Base-by-base conservation (phyloP, 2,888 invertebrate species). In the Germaria angustata region DNA sequence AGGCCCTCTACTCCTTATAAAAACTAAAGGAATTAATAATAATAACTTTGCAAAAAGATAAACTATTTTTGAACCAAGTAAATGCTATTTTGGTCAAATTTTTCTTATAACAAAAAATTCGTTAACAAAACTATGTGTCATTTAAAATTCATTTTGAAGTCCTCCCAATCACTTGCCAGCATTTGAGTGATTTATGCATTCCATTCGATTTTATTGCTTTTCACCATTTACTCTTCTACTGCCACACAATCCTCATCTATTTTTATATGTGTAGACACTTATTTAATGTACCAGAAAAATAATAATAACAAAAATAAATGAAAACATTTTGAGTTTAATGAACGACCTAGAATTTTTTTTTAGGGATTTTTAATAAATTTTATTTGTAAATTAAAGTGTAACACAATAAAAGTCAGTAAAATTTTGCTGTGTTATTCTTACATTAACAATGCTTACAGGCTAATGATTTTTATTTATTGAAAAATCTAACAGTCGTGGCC, bases 141-240 rank as follows among this genome's bases (percentile, higher is more conserved):
- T 39, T 24, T 59, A 9, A 39, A 59, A 17, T 66, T 20, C 8
- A 28, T 28, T 53, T n/a, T 2, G 17, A 65, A n/a, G 24, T 44
- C 17, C 13, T 8, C 32, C 22, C 57, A 46, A 6, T 59, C 36
- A 4, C 15, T 46, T 15, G 24, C 46, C 46, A 59, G 59, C 36
- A 59, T 46, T 46, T 9, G 24, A 55, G 36, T 72, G 28, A 36
- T 61, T 61, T 28, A 24, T 72, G 5, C 6, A 36, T 72, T 51
- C 17, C 61, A 61, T 72, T 61, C 46, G 44, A 44, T 34, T 71
- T 71, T 44, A 61, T 61, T 72, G 55, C 39, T 72, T 72, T 36
- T 39, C 34, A 8, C 15, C 11, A 24, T 44, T 36, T 49, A 46
- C 57, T n/a, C 36, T 22, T 34, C 17, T 13, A 9, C n/a, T 20